Base-by-base conservation (phyloP, 2,797 vertebrate species). In the Vespertilio murinus region DNA sequence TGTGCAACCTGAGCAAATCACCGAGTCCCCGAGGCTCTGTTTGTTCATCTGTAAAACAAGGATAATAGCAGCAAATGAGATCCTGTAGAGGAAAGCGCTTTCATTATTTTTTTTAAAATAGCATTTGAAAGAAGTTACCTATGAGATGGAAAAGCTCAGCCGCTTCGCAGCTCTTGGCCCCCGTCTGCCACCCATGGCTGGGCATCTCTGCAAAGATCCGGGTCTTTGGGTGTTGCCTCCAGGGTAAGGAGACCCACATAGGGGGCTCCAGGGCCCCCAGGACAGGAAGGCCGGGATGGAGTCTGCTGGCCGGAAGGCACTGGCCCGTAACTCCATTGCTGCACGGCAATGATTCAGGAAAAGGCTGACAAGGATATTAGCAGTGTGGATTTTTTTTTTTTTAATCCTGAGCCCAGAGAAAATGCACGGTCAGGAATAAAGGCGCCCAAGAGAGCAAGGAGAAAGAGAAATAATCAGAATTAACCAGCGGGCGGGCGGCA, bases 311-410 rank as follows among this genome's bases (percentile, higher is more conserved):
- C 81, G 77, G 96, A 80, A 83, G 25, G 91, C 93, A 74, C 96
- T 97, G 97, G 92, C 83, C 96, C 84, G 22, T 95, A 89, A 92
- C 89, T 96, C 95, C 97, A 96, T 59, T 84, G 93, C 92, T 52
- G 73, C 52, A 40, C 75, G 35, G 96, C 97, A 96, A 97, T 98
- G 98, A 97, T 98, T 98, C 97, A 98, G 97, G 96, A 97, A 97
- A 97, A 96, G 97, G 94, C 96, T 98, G 98, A 98, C 98, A 98
- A 97, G 97, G 97, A 96, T 97, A 97, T 98, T 98, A 98, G 97
- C 56, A 92, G 94, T 96, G 90, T 97, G 93, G 80, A 96, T 91
- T 96, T 96, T 96, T 42, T 42, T 42, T 42, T 97, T 96, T 97
- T 95, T 93, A 97, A 96, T 97, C 97, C 96, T 95, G 95, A 97